Evolutionary conservation across 2,888 invertebrate genomes (phyloP).

Genomic region (Catonia carolina): DNA sequence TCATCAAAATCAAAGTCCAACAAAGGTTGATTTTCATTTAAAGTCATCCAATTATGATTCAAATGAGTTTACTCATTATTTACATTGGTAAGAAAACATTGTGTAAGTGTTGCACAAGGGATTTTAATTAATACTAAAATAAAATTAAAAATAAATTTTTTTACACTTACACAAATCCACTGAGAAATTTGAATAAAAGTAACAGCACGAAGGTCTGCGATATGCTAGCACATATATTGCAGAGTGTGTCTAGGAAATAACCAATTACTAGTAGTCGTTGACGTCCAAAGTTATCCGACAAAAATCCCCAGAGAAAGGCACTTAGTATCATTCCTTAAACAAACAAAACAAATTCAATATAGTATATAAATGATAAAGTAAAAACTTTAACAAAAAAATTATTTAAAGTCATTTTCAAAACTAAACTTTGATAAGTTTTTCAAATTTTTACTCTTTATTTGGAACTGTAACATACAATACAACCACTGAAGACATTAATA

Average conservation of each 20-base stretch:
- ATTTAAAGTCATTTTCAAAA: no score
- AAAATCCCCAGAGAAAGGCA: constrained; percentile 68
- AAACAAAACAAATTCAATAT: constrained; percentile 15
- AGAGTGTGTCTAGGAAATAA: constrained; percentile 55
- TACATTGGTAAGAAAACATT: no score
- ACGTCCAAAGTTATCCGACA: constrained; percentile 67
- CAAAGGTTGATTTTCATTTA: no score
- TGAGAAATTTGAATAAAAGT: constrained; percentile 62
- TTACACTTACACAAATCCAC: constrained; percentile 64
- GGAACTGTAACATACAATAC: no score
- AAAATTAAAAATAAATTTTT: background rate
- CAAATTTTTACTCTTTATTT: no score
- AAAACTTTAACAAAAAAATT: no score
- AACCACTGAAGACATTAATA: no score
- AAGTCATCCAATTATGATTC: no score
- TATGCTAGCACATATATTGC: constrained; percentile 56
- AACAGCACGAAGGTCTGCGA: constrained; percentile 61
- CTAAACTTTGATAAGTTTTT: no score
- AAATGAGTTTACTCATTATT: no score
- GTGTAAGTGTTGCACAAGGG: no score
- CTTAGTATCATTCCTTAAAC: constrained; percentile 65
- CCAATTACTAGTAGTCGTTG: constrained; percentile 60
- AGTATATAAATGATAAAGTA: background rate
- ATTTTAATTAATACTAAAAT: background rate
- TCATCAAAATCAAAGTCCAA: no score